Evolutionary conservation across 2,113 vertebrate genomes (phyloP), one percentile per base, ranked within the genome.

Genomic region (Aphelocoma coerulescens): DNA sequence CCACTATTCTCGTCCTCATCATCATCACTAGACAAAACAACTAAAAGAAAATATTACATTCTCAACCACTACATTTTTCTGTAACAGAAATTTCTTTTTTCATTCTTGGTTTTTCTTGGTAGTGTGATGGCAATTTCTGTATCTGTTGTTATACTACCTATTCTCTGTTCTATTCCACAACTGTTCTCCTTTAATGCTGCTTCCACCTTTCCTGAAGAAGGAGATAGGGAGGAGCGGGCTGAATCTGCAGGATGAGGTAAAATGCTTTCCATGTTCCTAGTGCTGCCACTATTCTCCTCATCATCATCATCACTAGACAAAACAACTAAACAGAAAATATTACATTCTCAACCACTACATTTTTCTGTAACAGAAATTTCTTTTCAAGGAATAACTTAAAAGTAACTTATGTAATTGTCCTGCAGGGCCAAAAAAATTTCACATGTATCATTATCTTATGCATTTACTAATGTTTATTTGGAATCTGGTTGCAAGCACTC

Each of bases 1-100:
- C 98, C 98, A 18, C 98, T 99, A 96, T 99, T 98, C 94, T 91
- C 98, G 10, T 99, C 99, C 0, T 98, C 98, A n/a, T 99, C 99
- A 74, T 99, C 99, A 93, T 98, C 98, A 82, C 99, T 99, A 96
- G 99, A 99, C 95, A 99, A 98, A 93, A 99, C 98, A 93, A 99
- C 99, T 99, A 97, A 41, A 96, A 88, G 73, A 97, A 98, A 97
- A 97, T 66, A 81, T 65, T 89, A 95, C 92, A 94, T 84, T 88
- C 94, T 96, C 91, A 97, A 86, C 58, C 77, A 75, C 95, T 97
- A 96, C 43, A 79, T 71, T 95, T 72, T 85, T 79, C 49, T 85
- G 41, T 69, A 88, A 95, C 49, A 97, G 67, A 75, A 85, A 67
- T 79, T 89, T 91, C 4, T 91, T 85, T 88, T 72, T 98, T 99